Evolutionary conservation across 2,113 vertebrate genomes (phyloP).

Genomic region (Mixornis gularis): DNA sequence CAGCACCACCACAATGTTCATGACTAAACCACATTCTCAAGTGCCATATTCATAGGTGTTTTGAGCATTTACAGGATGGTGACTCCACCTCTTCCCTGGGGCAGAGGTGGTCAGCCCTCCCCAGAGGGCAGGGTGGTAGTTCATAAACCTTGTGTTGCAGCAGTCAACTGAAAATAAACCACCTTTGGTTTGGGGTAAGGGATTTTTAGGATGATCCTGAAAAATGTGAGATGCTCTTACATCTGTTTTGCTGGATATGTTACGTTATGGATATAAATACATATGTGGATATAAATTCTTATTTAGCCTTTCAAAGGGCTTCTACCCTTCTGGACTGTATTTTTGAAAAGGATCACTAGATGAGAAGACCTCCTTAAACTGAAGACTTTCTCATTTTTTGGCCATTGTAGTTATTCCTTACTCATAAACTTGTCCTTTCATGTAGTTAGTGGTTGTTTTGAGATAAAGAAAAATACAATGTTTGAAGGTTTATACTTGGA

Average conservation of each 20-base stretch:
- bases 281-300: not conserved
- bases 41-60: not conserved
- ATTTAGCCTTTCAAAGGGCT: not conserved
- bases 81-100: not conserved
- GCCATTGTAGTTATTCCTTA: not conserved
- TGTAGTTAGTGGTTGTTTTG: not conserved
- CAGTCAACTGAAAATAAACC: not conserved
- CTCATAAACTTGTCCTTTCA: not conserved
- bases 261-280: not conserved
- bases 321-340: not conserved
- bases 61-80: not conserved
- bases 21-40: fast-evolving
- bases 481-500: not conserved
- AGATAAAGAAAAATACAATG: not conserved
- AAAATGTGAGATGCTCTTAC: not conserved
- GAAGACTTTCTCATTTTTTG: not conserved
- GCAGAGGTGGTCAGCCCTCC: not conserved
- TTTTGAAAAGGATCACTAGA: not conserved
- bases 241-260: not conserved
- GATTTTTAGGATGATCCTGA: not conserved
- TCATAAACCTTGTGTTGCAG: not conserved
- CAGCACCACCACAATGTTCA: not conserved
- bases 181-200: not conserved
- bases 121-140: not conserved
- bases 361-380: not conserved